Conservation (phyloP, 2,113 vertebrate genomes). For the Apus apus region DNA sequence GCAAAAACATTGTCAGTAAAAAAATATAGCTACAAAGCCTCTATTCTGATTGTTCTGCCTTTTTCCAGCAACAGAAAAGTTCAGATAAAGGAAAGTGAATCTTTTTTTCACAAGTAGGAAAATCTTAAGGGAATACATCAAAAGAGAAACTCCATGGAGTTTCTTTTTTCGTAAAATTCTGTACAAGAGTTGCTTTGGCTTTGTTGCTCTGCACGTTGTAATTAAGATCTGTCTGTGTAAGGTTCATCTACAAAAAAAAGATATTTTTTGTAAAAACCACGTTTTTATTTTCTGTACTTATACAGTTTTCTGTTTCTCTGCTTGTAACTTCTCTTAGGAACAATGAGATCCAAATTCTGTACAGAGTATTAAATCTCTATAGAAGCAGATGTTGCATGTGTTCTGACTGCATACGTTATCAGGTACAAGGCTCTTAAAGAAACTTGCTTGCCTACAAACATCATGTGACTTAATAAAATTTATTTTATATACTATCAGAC, state of each 20-base stretch:
- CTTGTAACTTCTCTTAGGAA: constrained; percentile 1
- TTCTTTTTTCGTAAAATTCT: not conserved
- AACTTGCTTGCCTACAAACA: not conserved
- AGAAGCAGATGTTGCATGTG: constrained; percentile 23
- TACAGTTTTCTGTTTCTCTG: not conserved
- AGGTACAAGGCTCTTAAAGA: constrained; percentile 22
- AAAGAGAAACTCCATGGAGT: not conserved
- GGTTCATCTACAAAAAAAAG: not conserved
- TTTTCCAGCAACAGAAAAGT: not conserved
- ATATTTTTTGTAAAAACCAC: constrained; percentile 9
- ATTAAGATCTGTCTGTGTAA: not conserved
- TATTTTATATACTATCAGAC: not conserved
- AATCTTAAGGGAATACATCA: not conserved
- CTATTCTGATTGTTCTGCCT: not conserved
- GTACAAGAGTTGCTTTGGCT: not conserved
- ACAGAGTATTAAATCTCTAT: not conserved
- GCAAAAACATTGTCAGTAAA: not conserved
- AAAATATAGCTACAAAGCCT: not conserved
- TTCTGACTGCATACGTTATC: constrained; percentile 8
- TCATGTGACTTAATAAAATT: constrained; percentile 32
- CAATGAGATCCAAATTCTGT: not conserved
- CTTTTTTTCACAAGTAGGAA: not conserved
- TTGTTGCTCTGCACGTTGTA: not conserved
- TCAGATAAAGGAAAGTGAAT: not conserved
- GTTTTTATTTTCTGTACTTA: constrained; percentile 1